These are phyloP conservation scores for Trypoxylon attenuatum DNA, from an alignment of 2,888 invertebrate genomes.

Conservation along the genomic window DNA sequence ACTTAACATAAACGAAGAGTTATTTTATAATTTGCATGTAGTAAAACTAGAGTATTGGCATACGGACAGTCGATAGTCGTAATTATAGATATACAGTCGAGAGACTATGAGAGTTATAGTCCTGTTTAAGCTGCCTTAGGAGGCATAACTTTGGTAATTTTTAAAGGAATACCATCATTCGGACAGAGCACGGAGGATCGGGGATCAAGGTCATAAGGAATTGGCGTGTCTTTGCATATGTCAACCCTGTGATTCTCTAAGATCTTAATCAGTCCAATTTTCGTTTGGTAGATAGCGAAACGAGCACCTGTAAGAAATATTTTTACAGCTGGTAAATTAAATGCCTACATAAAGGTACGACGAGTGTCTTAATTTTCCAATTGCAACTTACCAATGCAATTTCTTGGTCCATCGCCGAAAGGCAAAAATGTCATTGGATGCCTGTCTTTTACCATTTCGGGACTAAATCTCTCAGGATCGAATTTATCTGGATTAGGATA, in stretches of 20 bases:
- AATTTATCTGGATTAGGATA: slow-evolving; percentile 62
- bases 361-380: too few relatives aligned
- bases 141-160: too few relatives aligned
- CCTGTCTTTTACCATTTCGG: slow-evolving; percentile 45
- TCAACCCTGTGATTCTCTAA: slow-evolving; percentile 13
- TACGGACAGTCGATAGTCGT: too few relatives aligned
- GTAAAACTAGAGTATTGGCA: too few relatives aligned
- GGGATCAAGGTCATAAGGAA: not conserved
- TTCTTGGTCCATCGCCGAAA: slow-evolving; percentile 68
- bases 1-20: too few relatives aligned
- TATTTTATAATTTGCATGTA: too few relatives aligned
- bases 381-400: slow-evolving; percentile 66
- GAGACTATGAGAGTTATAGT: too few relatives aligned
- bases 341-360: too few relatives aligned
- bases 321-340: too few relatives aligned
- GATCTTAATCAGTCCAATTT: slow-evolving; percentile 1
- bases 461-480: slow-evolving; percentile 63
- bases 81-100: too few relatives aligned
- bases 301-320: slow-evolving; percentile 15
- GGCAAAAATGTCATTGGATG: slow-evolving; percentile 59
- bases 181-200: slow-evolving; percentile 2
- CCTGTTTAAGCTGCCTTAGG: too few relatives aligned
- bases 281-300: slow-evolving; percentile 11
- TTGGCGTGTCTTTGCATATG: slow-evolving; percentile 17
- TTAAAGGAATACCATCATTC: slow-evolving; percentile 9